Evolutionary conservation across 1,140 invertebrate species (phyloP), one percentile per base, ranked within the genome.

Genomic region (Ostrea edulis): DNA sequence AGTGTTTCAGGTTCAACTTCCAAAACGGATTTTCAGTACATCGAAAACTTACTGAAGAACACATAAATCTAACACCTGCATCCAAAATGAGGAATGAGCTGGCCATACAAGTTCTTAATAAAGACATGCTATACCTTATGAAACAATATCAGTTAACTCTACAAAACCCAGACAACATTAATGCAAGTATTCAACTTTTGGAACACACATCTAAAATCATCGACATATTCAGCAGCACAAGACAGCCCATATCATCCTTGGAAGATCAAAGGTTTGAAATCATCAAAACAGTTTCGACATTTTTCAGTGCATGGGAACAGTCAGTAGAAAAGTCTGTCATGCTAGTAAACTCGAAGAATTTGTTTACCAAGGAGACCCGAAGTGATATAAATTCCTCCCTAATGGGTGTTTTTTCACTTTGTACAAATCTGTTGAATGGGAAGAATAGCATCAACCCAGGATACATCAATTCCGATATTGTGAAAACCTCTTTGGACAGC

Each of bases 61-160:
- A 89, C 29, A 82, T 89, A 17, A 53, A 85, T 53, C 5, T 88
- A n/a, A 90, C 89, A 52, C 85, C 85, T 51, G 85, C 87, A 54
- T 84, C 87, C 12, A 90, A 90, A 81, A 88, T 90, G 87, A 52
- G 87, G 35, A 90, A 90, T 82, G 25, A 86, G 9, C 53, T 90
- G 11, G 89, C 89, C n/a, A 62, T 86, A 62, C 9, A 90, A 20
- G 86, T 90, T n/a, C 82, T 90, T 3, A 82, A 88, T 53, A 84
- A 62, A 52, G 44, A 84, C 52, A 88, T 90, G 87, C 65, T 90
- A 0, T 88, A 71, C 82, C 68, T 86, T 0, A 86, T 86, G 84
- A 82, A 86, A 68, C 29, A 22, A 20, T 88, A 88, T 35, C 84
- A 86, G 53, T 17, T 44, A 25, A 84, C 86, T 20, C 14, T 88